Evolutionary conservation across 1,140 invertebrate species (phyloP).

Genomic region (Zaprionus gabonicus): DNA sequence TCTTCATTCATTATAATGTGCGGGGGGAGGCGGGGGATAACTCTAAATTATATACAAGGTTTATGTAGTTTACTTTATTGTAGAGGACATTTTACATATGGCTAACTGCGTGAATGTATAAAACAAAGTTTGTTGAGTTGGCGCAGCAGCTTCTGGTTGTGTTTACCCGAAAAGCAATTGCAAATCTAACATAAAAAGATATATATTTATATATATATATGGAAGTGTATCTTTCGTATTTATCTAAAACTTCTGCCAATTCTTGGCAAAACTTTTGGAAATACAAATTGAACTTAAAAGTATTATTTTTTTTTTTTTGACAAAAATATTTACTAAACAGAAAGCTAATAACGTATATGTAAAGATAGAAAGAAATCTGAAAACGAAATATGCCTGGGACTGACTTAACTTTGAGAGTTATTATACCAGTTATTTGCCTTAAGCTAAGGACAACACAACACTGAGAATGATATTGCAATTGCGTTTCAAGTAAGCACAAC

Average conservation of each 20-base stretch:
- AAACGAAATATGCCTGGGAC: background rate
- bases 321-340: background rate
- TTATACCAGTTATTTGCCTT: background rate
- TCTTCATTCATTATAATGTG: constrained; percentile 36
- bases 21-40: constrained; percentile 27
- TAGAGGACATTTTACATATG: constrained; percentile 46
- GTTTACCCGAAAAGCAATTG: constrained; percentile 30
- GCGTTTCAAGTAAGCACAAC: constrained; percentile 35
- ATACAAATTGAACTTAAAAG: background rate
- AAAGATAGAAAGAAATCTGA: background rate
- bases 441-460: constrained; percentile 21
- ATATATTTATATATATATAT: background rate
- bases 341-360: background rate
- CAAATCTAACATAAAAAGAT: background rate
- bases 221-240: background rate
- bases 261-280: background rate
- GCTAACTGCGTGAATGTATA: constrained; percentile 39
- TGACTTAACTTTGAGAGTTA: background rate
- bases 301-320: background rate
- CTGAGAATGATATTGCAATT: constrained; percentile 20
- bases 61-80: constrained; percentile 37
- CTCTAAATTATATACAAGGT: constrained; percentile 80
- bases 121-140: constrained; percentile 47
- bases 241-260: background rate
- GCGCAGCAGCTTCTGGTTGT: constrained; percentile 21